These are phyloP conservation scores for Phodopus roborovskii DNA, from an alignment of 2,113 vertebrate genomes.

Conservation along the genomic window DNA sequence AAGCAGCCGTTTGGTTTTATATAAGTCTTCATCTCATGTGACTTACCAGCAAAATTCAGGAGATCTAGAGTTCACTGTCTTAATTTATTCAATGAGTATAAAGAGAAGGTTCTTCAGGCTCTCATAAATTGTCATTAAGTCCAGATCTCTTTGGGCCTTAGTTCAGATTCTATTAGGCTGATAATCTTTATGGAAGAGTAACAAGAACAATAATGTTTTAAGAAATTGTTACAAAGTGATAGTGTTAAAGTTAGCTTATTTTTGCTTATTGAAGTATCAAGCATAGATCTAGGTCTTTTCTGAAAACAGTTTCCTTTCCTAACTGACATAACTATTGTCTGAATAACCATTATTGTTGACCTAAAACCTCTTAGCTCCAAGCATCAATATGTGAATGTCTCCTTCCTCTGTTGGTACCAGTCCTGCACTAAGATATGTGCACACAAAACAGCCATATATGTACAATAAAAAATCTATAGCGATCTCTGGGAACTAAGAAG, in stretches of 20 bases:
- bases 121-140: constrained; percentile 45
- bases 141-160: constrained; percentile 41
- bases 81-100: constrained; percentile 59
- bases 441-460: neutral
- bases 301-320: neutral
- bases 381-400: neutral
- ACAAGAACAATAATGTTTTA: constrained; percentile 43
- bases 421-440: neutral
- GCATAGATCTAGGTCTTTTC: neutral
- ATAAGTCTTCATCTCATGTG: constrained; percentile 63
- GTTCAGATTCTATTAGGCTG: constrained; percentile 24
- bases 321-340: neutral
- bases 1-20: constrained; percentile 53
- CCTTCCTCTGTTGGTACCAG: neutral
- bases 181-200: constrained; percentile 48
- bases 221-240: constrained; percentile 31
- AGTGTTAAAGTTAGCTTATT: constrained; percentile 25
- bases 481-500: constrained; percentile 15
- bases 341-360: neutral
- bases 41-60: constrained; percentile 58
- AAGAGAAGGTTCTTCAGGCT: constrained; percentile 52
- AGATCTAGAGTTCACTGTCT: constrained; percentile 43
- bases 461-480: neutral
- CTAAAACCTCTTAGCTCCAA: neutral
- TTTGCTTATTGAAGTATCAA: constrained; percentile 40